These are phyloP conservation scores for Leucoraja ocellata DNA, from an alignment of 2,797 vertebrate genomes.

Conservation along the genomic window DNA sequence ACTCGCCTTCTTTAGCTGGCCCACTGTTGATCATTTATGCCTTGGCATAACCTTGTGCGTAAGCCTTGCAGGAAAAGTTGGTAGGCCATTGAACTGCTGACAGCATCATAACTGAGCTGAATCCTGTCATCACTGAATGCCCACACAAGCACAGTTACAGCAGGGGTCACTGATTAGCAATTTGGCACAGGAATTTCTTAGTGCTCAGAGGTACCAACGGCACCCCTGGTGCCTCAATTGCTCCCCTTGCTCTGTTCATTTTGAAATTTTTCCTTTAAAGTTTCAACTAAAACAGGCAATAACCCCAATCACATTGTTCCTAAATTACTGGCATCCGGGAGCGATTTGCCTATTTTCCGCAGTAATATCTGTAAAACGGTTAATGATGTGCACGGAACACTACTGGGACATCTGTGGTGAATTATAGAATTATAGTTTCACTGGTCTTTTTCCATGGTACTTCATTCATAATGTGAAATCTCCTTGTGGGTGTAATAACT, in stretches of 20 bases:
- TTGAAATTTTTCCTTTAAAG: constrained; percentile 29
- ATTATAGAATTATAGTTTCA: constrained; percentile 28
- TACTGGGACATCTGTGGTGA: constrained; percentile 30
- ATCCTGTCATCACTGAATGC: constrained; percentile 9
- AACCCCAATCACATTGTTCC: constrained; percentile 17
- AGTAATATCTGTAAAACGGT: constrained; percentile 27
- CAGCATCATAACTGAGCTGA: background rate
- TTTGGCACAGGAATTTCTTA: background rate
- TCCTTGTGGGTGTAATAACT: constrained; percentile 29
- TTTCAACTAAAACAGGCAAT: background rate
- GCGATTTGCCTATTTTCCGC: constrained; percentile 31
- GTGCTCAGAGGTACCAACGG: background rate
- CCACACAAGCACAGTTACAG: background rate
- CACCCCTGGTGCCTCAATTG: background rate
- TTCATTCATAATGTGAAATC: constrained; percentile 34
- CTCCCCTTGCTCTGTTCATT: background rate
- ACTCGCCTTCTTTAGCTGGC: background rate
- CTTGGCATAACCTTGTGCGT: background rate
- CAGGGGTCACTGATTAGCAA: constrained; percentile 4
- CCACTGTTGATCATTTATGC: background rate
- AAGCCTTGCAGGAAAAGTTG: background rate
- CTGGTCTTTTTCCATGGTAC: constrained; percentile 32
- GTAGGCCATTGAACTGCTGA: background rate
- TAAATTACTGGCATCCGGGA: constrained; percentile 32
- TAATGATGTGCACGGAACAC: constrained; percentile 28